phyloP scores from a whole-genome alignment of 2,888 invertebrate species.

The Leucophenga maculata region DNA sequence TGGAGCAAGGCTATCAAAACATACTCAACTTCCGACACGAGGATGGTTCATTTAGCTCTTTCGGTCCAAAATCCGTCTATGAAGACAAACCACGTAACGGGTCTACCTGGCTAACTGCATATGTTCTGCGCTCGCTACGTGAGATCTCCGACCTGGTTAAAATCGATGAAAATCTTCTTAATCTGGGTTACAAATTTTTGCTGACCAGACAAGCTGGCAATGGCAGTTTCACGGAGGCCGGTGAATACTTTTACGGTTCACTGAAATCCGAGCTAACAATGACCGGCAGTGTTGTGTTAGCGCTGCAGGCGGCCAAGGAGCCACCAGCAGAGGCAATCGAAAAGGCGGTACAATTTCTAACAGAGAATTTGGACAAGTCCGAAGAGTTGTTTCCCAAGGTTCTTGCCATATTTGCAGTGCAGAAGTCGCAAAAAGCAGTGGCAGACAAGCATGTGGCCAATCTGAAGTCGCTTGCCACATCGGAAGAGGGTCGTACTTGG shows the following conservation, averaged over 20 bases:
- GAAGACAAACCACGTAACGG: constrained; percentile 73
- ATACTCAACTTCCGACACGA: constrained; percentile 87
- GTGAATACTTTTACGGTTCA: constrained; percentile 81
- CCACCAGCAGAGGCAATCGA: constrained; percentile 76
- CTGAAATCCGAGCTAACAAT: constrained; percentile 79
- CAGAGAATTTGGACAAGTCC: constrained; percentile 77
- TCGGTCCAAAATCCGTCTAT: constrained; percentile 76
- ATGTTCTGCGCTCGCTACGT: constrained; percentile 83
- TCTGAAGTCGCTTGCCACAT: constrained; percentile 75
- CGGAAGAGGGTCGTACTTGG: constrained; percentile 80
- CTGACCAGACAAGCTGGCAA: constrained; percentile 79
- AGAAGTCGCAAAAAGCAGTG: constrained; percentile 81
- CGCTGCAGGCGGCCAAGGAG: constrained; percentile 78
- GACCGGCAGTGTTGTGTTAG: constrained; percentile 83
- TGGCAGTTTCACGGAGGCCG: constrained; percentile 86
- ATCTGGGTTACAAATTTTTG: constrained; percentile 80
- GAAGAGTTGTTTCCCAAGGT: constrained; percentile 83
- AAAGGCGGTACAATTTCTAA: constrained; percentile 84
- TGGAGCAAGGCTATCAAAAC: constrained; percentile 92
- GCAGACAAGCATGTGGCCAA: constrained; percentile 72
- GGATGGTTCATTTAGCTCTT: constrained; percentile 93
- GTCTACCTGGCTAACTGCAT: constrained; percentile 87
- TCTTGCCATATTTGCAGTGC: constrained; percentile 83
- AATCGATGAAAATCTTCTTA: constrained; percentile 79
- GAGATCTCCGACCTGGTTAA: constrained; percentile 80